Evolutionary conservation across 2,797 vertebrate genomes (phyloP), one percentile per base, ranked within the genome.

Genomic region (Sebastes jordani): DNA sequence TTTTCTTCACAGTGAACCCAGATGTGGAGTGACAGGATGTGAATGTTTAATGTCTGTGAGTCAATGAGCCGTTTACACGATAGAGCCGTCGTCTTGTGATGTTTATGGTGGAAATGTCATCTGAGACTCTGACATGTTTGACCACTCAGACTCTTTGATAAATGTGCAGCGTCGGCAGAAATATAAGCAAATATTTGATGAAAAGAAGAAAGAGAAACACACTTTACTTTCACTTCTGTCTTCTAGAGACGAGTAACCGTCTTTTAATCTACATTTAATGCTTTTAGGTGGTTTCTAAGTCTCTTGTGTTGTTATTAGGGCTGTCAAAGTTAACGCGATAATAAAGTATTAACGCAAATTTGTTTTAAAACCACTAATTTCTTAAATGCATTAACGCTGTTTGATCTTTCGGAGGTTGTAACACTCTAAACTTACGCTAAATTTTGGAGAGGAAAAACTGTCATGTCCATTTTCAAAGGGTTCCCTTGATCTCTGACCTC

Each of bases 251-350:
- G 82, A 86, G 55, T 46, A 69, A 71, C 10, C 2, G 20, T 30
- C 56, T 77, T 56, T 81, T 55, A 58, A 76, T 62, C 32, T 54
- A 82, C 9, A 59, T 82, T 42, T 85, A 55, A 74, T 69, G 83
- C 70, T 61, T 78, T 34, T 6, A 18, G 22, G 25, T 10, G n/a
- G 27, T 81, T 71, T 65, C n/a, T 36, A 6, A 61, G 30, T 29
- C 32, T 74, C 30, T 66, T 10, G 52, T 71, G 38, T 64, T 71
- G 38, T 64, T 34, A 6, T 36, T 36, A 36, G 11, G 11, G 34
- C 34, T 11, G 34, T 36, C 34, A 38, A 38, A 38, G 36, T 38
- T 38, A 38, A 36, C 34, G 4, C 34, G 3, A 36, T 36, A 36
- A 1, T 32, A 32, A 32, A 32, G 9, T 32, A 10, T 32, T 36